Evolutionary conservation across 2,797 vertebrate genomes (phyloP).

Genomic region (Rhodeus uyekii): DNA sequence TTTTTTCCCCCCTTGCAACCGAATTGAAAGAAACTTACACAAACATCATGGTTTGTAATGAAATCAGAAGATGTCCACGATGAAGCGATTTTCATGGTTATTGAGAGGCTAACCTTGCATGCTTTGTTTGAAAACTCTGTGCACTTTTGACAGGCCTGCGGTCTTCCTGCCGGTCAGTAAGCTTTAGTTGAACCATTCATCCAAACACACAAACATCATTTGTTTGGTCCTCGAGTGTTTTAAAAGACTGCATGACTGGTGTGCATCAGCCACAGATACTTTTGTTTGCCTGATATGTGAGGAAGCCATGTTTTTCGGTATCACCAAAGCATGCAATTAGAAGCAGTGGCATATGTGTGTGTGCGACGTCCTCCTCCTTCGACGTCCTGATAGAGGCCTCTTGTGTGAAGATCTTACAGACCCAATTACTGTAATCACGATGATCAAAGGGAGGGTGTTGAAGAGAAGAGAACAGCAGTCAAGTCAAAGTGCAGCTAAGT

Average conservation of each 20-base stretch:
- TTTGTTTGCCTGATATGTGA: conserved; percentile 40
- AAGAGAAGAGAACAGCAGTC: conserved; percentile 47
- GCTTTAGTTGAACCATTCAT: conserved; percentile 16
- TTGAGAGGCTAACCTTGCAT: conserved; percentile 12
- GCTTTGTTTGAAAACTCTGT: conserved; percentile 15
- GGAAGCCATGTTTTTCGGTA: conserved; percentile 36
- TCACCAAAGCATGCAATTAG: conserved; percentile 53
- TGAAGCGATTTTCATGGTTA: neutral
- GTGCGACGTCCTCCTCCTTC: conserved; percentile 51
- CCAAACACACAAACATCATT: neutral
- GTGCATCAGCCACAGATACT: conserved; percentile 29
- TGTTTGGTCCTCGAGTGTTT: neutral
- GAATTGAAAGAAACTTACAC: no score
- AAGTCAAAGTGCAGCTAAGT: conserved; percentile 35
- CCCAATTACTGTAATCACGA: conserved; percentile 62
- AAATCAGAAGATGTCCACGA: neutral
- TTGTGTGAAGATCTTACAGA: conserved; percentile 58
- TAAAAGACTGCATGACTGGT: conserved; percentile 13
- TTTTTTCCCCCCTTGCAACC: no score
- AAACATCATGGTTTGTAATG: neutral
- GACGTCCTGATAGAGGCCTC: conserved; percentile 49
- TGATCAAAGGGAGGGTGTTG: conserved; percentile 57
- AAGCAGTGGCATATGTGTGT: conserved; percentile 42
- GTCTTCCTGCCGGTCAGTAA: conserved; percentile 1
- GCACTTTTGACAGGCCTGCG: neutral